Conservation (phyloP, 1,140 invertebrate genomes). For the Pentalonia nigronervosa region DNA sequence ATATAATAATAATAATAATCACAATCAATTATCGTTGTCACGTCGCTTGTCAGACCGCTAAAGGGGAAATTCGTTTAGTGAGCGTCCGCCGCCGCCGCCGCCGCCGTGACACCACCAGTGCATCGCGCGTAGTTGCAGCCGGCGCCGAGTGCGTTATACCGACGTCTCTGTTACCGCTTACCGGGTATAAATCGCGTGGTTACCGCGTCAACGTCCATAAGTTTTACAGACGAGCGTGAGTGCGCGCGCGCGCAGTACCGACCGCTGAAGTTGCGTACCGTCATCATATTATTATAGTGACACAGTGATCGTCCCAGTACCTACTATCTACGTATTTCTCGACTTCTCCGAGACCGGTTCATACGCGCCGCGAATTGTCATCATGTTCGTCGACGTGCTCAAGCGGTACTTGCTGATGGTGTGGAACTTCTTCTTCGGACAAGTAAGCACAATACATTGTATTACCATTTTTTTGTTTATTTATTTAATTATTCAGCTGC, state of each 20-base stretch:
- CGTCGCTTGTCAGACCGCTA: neutral
- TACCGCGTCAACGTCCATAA: neutral
- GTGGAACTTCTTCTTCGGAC: slow-evolving; percentile 52
- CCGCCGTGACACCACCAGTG: neutral
- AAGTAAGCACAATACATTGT: neutral
- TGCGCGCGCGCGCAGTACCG: neutral
- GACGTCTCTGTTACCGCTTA: neutral
- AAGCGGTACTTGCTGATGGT: slow-evolving; percentile 49
- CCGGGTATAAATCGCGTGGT: neutral
- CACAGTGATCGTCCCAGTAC: neutral
- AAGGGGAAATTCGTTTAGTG: neutral
- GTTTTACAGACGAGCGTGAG: neutral
- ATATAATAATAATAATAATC: neutral
- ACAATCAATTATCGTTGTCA: neutral
- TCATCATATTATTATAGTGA: neutral
- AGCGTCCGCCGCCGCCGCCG: no score
- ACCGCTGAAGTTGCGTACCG: neutral
- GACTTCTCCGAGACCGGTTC: neutral
- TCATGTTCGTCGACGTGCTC: slow-evolving; percentile 50
- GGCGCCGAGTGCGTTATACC: neutral
- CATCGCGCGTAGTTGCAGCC: neutral
- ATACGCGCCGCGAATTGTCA: neutral
- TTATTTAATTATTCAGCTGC: neutral
- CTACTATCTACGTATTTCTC: neutral
- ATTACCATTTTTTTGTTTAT: neutral